Conservation (phyloP, 2,888 invertebrate genomes). For the Octodonta nipae region DNA sequence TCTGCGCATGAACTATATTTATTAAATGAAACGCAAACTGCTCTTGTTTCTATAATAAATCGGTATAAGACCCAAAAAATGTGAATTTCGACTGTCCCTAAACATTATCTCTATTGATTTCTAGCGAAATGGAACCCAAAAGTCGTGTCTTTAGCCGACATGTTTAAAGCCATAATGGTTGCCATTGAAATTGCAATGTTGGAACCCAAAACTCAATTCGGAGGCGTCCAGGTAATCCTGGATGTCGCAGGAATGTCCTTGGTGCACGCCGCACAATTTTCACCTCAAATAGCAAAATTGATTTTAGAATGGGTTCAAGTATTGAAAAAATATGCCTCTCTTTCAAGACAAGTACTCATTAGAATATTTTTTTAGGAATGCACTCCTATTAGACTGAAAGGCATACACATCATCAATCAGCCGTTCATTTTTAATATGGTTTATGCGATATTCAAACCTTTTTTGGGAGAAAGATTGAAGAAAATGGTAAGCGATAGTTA, state of each 20-base stretch:
- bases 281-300: constrained; percentile 62
- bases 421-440: constrained; percentile 75
- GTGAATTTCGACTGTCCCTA: too few species aligned
- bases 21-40: too few species aligned
- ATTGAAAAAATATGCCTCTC: too few species aligned
- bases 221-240: constrained; percentile 58
- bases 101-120: too few species aligned
- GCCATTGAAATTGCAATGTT: constrained; percentile 59
- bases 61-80: too few species aligned
- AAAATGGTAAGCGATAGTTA: constrained; percentile 52
- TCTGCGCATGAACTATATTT: too few species aligned
- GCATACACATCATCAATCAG: constrained; percentile 78
- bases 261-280: constrained; percentile 59
- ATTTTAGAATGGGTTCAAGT: constrained; percentile 61
- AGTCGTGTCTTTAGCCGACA: constrained; percentile 47
- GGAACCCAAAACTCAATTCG: constrained; percentile 68
- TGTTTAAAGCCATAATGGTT: constrained; percentile 58
- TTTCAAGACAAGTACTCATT: too few species aligned
- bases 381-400: constrained; percentile 69
- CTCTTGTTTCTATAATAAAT: too few species aligned
- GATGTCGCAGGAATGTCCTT: constrained; percentile 65
- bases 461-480: constrained; percentile 68
- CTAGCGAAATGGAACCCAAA: constrained; percentile 64
- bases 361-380: constrained; percentile 50
- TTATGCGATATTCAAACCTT: constrained; percentile 77